Percentiles rank a stretch among this genome's conserved stretches.
Conservation (phyloP, 2,888 invertebrate species). For the Drosophila putrida region DNA sequence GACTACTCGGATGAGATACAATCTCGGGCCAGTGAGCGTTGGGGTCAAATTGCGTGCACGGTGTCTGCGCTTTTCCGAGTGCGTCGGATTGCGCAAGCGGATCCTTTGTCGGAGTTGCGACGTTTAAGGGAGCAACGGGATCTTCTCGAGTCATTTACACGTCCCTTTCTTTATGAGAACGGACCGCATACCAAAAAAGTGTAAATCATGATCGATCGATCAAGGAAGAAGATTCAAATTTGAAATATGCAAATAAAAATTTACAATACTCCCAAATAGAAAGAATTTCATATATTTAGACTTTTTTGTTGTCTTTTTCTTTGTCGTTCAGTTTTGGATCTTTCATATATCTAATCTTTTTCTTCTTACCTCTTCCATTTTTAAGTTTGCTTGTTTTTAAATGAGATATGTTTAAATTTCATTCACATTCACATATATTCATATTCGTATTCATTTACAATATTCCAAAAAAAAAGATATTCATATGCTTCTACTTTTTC, state of each 20-base stretch:
- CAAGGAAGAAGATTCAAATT: not conserved
- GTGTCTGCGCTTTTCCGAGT: constrained; percentile 66
- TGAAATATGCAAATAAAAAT: not conserved
- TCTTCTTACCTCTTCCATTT: not conserved
- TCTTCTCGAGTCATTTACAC: constrained; percentile 63
- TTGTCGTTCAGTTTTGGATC: not conserved
- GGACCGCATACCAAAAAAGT: constrained; percentile 12
- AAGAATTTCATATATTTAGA: not conserved
- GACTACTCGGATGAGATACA: constrained; percentile 12
- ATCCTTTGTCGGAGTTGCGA: constrained; percentile 49
- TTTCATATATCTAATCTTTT: not conserved
- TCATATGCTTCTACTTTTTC: constrained; percentile 8
- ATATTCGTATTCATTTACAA: constrained; percentile 40
- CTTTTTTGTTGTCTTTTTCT: not conserved
- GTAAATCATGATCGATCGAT: not conserved
- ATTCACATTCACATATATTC: constrained; percentile 35
- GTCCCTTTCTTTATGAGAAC: constrained; percentile 60
- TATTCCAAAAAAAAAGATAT: constrained; percentile 16
- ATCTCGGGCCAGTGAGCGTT: constrained; percentile 60
- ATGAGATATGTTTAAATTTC: not conserved
- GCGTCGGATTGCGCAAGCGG: constrained; percentile 50
- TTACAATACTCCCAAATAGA: not conserved
- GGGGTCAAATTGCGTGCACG: constrained; percentile 61
- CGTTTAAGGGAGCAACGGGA: constrained; percentile 68
- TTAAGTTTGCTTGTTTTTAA: no score